These are phyloP conservation scores for Drosophila pseudoananassae DNA, from an alignment of 1,140 invertebrate genomes.

Conservation along the genomic window DNA sequence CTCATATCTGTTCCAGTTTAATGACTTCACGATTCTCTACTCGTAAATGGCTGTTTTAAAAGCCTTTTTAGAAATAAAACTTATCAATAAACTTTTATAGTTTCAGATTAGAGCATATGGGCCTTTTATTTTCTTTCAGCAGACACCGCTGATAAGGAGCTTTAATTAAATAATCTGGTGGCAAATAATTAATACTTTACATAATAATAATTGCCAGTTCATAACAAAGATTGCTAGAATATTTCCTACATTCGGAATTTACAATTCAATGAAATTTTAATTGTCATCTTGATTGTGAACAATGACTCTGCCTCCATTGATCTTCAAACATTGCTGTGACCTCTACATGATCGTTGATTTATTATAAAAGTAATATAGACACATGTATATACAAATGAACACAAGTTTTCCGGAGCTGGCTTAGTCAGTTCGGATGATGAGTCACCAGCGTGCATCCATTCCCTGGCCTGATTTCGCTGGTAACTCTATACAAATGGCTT, in stretches of 20 bases:
- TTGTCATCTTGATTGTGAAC: neutral
- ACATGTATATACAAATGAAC: neutral
- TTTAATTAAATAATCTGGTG: neutral
- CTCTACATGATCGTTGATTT: conserved; percentile 11
- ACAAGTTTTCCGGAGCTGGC: conserved; percentile 9
- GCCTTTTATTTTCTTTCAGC: neutral
- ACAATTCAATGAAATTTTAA: neutral
- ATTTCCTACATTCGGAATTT: neutral
- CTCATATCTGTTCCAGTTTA: neutral
- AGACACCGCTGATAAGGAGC: neutral
- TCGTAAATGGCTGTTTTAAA: neutral
- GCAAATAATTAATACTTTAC: neutral
- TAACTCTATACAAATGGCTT: conserved; percentile 12
- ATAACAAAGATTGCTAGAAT: neutral
- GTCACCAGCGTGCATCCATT: conserved; percentile 11
- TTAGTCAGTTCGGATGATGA: conserved; percentile 19
- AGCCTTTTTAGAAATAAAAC: neutral
- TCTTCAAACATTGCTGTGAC: neutral
- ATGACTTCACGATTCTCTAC: neutral
- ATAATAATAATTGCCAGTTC: neutral
- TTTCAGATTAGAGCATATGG: neutral
- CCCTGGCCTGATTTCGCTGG: conserved; percentile 19
- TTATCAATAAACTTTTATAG: neutral
- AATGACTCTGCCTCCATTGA: neutral
- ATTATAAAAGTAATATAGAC: conserved; percentile 6